Evolutionary conservation across 1,140 invertebrate genomes (phyloP).

Genomic region (Epicauta chinensis): DNA sequence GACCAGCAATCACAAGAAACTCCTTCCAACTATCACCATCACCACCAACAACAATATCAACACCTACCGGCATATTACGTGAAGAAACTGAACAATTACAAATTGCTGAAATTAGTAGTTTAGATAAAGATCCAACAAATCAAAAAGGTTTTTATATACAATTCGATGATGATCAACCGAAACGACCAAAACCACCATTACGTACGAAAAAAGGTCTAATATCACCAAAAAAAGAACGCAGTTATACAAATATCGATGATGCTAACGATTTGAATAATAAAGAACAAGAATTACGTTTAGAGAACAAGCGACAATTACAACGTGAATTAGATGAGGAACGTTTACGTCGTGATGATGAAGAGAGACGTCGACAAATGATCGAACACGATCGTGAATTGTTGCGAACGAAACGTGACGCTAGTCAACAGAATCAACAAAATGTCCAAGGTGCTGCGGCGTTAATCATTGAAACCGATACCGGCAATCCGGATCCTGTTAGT

Average conservation of each 20-base stretch:
- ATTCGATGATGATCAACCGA: constrained; percentile 81
- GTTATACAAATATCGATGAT: constrained; percentile 30
- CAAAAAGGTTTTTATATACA: constrained; percentile 95
- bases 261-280: neutral
- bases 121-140: constrained; percentile 49
- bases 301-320: constrained; percentile 27
- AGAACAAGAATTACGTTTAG: constrained; percentile 16
- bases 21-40: constrained; percentile 59
- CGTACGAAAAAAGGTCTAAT: constrained; percentile 64
- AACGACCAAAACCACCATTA: constrained; percentile 81
- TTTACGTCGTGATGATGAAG: constrained; percentile 41
- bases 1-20: constrained; percentile 62
- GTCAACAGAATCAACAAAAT: constrained; percentile 45
- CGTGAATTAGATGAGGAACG: constrained; percentile 40
- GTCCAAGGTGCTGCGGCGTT: constrained; percentile 52
- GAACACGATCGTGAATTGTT: constrained; percentile 42
- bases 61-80: neutral
- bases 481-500: constrained; percentile 63
- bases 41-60: constrained; percentile 38
- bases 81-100: constrained; percentile 15
- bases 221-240: constrained; percentile 69
- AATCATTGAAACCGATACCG: constrained; percentile 60
- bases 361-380: constrained; percentile 41
- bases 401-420: constrained; percentile 45
- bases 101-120: constrained; percentile 31